These are phyloP conservation scores for Paracentrotus lividus DNA, from an alignment of 53 echinoderm and acorn worm species.

Conservation along the genomic window DNA sequence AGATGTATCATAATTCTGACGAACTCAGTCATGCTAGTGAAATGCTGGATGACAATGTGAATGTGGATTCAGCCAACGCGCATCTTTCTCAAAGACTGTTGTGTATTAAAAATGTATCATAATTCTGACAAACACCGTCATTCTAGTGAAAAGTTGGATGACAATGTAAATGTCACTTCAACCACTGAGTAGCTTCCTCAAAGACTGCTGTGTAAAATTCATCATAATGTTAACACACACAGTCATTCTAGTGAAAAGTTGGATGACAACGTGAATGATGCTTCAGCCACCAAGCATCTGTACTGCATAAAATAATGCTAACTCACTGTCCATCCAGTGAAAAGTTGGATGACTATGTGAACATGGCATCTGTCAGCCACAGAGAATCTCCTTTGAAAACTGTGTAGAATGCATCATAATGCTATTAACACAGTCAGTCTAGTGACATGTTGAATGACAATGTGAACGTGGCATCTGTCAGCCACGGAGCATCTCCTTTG, in stretches of 20 bases:
- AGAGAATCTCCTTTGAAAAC: background rate
- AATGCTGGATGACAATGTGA: background rate
- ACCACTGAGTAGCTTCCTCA: background rate
- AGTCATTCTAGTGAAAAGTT: too few relatives aligned
- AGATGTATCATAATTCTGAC: background rate
- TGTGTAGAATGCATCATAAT: background rate
- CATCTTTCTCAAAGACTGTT: background rate
- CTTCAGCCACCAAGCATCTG: too few relatives aligned
- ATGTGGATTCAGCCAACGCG: background rate
- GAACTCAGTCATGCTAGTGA: background rate
- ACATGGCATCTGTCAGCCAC: slow-evolving; percentile 12
- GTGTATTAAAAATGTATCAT: background rate
- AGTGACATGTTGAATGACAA: background rate
- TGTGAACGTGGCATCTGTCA: slow-evolving; percentile 17
- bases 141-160: background rate
- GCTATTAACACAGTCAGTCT: too few relatives aligned
- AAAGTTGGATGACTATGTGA: background rate
- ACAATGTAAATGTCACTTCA: background rate
- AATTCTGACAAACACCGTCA: too few relatives aligned
- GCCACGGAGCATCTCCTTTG: slow-evolving; percentile 7
- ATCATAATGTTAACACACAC: too few relatives aligned
- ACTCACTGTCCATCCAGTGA: too few relatives aligned
- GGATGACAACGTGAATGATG: too few relatives aligned
- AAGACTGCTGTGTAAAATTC: slow-evolving; percentile 16
- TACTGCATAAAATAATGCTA: too few relatives aligned